These are phyloP conservation scores for Maniola hyperantus DNA, from an alignment of 2,888 invertebrate species.

Conservation along the genomic window DNA sequence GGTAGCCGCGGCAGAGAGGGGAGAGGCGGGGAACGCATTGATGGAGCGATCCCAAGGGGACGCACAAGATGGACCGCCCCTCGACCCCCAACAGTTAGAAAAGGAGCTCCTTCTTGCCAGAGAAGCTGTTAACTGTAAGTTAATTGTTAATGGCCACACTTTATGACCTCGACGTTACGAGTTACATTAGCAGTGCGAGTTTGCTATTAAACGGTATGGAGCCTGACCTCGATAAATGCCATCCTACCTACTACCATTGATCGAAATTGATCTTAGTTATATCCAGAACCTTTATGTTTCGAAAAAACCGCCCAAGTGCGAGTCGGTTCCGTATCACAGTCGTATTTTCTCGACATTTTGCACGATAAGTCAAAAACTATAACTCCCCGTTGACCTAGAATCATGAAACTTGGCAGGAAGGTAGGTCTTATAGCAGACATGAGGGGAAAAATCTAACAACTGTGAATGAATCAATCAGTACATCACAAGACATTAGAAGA, in stretches of 20 bases:
- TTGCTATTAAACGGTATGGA: neutral
- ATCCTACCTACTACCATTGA: neutral
- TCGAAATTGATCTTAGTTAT: no score
- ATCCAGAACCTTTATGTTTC: no score
- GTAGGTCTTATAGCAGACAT: no score
- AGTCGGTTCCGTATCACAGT: no score
- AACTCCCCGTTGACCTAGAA: no score
- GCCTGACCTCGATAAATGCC: neutral
- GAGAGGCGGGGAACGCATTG: conserved; percentile 75
- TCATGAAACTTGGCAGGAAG: no score
- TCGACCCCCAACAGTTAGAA: conserved; percentile 84
- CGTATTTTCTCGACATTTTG: no score
- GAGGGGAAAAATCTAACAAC: no score
- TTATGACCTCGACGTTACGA: neutral
- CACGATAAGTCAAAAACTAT: no score
- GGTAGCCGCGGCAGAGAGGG: conserved; percentile 84
- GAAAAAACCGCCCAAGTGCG: no score
- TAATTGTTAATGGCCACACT: neutral
- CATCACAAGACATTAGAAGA: no score
- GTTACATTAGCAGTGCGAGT: neutral
- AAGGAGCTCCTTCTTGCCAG: conserved; percentile 89
- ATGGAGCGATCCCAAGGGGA: conserved; percentile 83
- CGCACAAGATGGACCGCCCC: conserved; percentile 73
- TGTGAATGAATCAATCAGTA: no score
- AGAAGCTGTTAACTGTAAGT: conserved; percentile 86